Conservation (phyloP, 2,797 vertebrate genomes). For the Eleutherodactylus coqui region DNA sequence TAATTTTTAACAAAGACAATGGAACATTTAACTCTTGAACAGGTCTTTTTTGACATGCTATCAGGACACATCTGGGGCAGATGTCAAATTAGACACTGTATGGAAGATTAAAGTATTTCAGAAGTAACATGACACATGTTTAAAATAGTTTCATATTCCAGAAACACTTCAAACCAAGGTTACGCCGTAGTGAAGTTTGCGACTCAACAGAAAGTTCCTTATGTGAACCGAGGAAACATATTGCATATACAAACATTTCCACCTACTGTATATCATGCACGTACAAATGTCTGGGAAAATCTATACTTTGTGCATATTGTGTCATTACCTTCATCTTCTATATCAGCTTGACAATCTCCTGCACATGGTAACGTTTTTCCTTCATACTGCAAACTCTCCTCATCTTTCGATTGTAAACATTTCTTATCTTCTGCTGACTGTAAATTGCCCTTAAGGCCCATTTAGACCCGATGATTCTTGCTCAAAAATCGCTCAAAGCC, state of each 20-base stretch:
- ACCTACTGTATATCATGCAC: neutral
- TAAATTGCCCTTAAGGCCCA: neutral
- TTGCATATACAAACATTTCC: constrained; percentile 13
- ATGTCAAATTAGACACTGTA: constrained; percentile 74
- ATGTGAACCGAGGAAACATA: constrained; percentile 16
- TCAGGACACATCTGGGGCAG: constrained; percentile 72
- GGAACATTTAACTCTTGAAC: constrained; percentile 73
- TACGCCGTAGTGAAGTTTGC: neutral
- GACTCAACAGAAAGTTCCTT: neutral
- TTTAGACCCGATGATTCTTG: too few species aligned
- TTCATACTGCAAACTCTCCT: too few species aligned
- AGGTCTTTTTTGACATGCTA: constrained; percentile 70
- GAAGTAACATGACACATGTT: constrained; percentile 69
- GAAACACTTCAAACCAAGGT: constrained; percentile 9
- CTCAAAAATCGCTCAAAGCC: too few species aligned
- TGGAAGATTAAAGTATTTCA: constrained; percentile 74
- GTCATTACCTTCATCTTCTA: neutral
- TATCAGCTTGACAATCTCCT: neutral
- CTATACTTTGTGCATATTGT: neutral
- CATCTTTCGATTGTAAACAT: neutral
- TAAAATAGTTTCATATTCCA: constrained; percentile 62
- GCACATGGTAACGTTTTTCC: neutral
- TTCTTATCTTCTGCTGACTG: neutral
- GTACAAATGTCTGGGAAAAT: neutral
- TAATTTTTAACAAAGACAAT: constrained; percentile 70